A percentile compares a stretch with the other conserved stretches of the same genome.
These are phyloP conservation scores for Pterois miles DNA, from an alignment of 2,797 vertebrate genomes.

Conservation along the genomic window DNA sequence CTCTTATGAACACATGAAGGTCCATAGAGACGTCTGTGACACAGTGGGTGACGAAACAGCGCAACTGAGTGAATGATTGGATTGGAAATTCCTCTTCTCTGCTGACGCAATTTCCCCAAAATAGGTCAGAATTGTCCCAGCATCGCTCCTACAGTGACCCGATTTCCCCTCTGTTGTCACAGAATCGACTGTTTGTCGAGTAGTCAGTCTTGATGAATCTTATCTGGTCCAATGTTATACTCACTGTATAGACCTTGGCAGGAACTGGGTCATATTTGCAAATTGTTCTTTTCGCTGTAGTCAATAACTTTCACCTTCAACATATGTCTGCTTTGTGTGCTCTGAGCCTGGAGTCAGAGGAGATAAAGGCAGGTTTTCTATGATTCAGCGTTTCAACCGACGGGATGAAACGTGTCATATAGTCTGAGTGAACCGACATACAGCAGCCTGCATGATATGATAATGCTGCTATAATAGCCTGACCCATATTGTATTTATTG, in stretches of 20 bases:
- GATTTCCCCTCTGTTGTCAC: not conserved
- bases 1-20: not conserved
- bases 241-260: not conserved
- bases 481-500: not conserved
- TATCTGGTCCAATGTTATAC: slow-evolving; percentile 17
- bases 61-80: not conserved
- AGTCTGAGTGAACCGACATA: not conserved
- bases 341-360: too few species aligned
- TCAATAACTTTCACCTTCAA: not conserved
- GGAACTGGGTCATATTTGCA: slow-evolving; percentile 35
- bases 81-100: not conserved
- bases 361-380: not conserved
- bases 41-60: not conserved
- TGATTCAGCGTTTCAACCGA: not conserved
- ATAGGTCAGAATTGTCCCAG: not conserved
- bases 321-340: not conserved
- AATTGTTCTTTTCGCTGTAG: not conserved
- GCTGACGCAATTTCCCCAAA: not conserved
- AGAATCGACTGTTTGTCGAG: not conserved
- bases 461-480: not conserved
- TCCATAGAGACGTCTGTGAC: not conserved
- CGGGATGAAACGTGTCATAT: not conserved
- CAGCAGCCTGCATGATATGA: not conserved
- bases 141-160: not conserved
- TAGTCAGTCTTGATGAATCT: slow-evolving; percentile 9